Evolutionary conservation across 2,888 invertebrate species (phyloP).

Genomic region (Ichneumoninae sp.): DNA sequence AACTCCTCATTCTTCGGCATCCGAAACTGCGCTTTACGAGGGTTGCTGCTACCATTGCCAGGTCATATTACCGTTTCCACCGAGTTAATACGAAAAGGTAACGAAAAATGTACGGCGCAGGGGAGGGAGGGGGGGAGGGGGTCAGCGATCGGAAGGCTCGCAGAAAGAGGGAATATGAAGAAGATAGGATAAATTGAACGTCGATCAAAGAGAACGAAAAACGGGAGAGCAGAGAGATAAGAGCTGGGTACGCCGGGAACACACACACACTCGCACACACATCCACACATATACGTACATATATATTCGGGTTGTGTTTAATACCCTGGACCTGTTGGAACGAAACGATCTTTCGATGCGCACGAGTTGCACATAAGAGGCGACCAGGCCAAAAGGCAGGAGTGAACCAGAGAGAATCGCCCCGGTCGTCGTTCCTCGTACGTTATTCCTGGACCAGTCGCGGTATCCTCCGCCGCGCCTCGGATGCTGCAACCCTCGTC

Average conservation of each 20-base stretch:
- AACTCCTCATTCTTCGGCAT: background rate
- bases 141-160: conserved; percentile 6
- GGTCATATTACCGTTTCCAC: background rate
- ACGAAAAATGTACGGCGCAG: conserved; percentile 23
- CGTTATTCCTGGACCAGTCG: conserved; percentile 20
- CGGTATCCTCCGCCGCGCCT: conserved; percentile 14
- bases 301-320: conserved; percentile 51
- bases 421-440: conserved; percentile 35
- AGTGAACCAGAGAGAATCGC: conserved; percentile 1
- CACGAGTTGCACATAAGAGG: conserved; percentile 63
- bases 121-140: background rate
- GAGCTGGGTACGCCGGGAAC: conserved; percentile 33
- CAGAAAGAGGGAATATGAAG: background rate
- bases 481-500: conserved; percentile 21
- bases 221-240: conserved; percentile 14
- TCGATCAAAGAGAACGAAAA: conserved; percentile 35
- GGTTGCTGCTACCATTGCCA: background rate
- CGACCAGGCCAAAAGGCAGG: conserved; percentile 9
- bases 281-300: background rate
- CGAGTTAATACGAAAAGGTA: conserved; percentile 30
- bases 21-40: background rate
- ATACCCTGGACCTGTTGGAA: conserved; percentile 65
- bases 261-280: background rate
- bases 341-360: conserved; percentile 60
- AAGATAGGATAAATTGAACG: conserved; percentile 25